phyloP scores from a whole-genome alignment of 2,113 vertebrate species.

The Dromaius novaehollandiae region DNA sequence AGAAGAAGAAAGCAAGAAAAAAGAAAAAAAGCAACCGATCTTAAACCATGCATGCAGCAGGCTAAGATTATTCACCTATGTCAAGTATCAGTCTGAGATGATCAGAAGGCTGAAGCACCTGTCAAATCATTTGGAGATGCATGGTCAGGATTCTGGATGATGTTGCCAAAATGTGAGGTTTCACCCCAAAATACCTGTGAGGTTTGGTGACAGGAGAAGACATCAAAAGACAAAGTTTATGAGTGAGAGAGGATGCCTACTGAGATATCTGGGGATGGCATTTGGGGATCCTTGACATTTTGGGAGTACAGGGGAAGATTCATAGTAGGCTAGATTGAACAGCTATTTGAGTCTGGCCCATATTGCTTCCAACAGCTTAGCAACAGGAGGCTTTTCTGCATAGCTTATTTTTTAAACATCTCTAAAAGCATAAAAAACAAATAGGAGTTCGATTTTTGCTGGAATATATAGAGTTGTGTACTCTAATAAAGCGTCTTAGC shows the following conservation, averaged over 20 bases:
- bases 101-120: background rate
- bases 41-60: background rate
- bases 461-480: background rate
- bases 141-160: background rate
- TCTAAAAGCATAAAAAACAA: background rate
- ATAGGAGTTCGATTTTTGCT: background rate
- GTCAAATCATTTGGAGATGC: background rate
- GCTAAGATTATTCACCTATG: background rate
- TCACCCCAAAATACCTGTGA: background rate
- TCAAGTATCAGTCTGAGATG: background rate
- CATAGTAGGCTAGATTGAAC: background rate
- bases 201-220: background rate
- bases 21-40: background rate
- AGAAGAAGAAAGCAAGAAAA: too few relatives aligned
- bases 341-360: background rate
- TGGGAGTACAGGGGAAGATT: background rate
- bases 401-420: background rate
- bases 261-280: background rate
- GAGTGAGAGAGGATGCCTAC: background rate
- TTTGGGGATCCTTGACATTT: background rate
- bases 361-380: background rate
- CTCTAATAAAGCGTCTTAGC: conserved; percentile 35
- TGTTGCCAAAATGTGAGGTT: background rate
- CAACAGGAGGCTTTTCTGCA: background rate
- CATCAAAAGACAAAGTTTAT: background rate